Percentiles rank a stretch among this genome's conserved stretches.
Evolutionary conservation across 1,140 invertebrate species (phyloP).

Genomic region (Catajapyx aquilonaris): DNA sequence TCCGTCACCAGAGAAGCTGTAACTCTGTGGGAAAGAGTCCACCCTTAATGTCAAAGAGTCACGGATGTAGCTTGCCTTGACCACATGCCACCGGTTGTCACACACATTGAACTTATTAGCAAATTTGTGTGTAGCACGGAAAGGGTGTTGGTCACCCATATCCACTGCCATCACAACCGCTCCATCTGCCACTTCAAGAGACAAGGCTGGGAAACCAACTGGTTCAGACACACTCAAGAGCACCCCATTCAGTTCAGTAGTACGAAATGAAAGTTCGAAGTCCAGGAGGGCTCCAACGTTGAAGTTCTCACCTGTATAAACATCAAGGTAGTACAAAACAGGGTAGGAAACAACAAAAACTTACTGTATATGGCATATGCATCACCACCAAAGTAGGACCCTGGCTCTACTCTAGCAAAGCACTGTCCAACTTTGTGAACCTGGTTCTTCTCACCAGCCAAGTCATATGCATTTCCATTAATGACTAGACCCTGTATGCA

Average conservation of each 20-base stretch:
- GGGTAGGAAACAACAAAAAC: no score
- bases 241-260: constrained; percentile 55
- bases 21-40: constrained; percentile 32
- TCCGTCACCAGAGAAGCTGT: constrained; percentile 18
- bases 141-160: constrained; percentile 35
- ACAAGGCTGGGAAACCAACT: constrained; percentile 38
- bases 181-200: constrained; percentile 53
- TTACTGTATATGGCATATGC: constrained; percentile 64
- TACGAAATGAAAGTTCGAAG: constrained; percentile 61
- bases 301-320: constrained; percentile 43
- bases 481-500: constrained; percentile 55
- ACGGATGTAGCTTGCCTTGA: constrained; percentile 47
- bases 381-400: constrained; percentile 66
- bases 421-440: constrained; percentile 62
- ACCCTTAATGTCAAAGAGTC: constrained; percentile 46
- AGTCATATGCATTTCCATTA: constrained; percentile 48
- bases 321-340: no score
- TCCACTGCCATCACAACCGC: constrained; percentile 49
- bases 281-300: constrained; percentile 42
- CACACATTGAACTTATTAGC: constrained; percentile 40
- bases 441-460: constrained; percentile 38
- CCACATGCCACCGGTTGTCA: constrained; percentile 70
- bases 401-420: constrained; percentile 61
- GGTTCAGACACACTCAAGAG: constrained; percentile 47
- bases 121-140: constrained; percentile 32